These are phyloP conservation scores for Spondyliosoma cantharus DNA, from an alignment of 2,797 vertebrate species.

Conservation along the genomic window DNA sequence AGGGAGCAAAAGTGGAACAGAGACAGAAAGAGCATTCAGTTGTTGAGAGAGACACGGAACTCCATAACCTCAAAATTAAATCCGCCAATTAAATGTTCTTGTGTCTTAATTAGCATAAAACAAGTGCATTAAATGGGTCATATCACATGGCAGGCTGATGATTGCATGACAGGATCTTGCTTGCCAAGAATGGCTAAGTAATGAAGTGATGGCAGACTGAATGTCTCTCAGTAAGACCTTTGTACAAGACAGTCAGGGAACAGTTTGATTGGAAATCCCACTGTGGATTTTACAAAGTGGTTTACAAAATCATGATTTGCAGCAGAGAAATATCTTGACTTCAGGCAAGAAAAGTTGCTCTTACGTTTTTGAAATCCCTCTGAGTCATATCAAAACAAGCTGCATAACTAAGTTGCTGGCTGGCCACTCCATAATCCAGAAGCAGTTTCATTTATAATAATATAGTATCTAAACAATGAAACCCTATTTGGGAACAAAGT, in stretches of 20 bases:
- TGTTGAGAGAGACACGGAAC: not conserved
- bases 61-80: constrained; percentile 19
- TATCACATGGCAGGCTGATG: constrained; percentile 49
- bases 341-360: not conserved
- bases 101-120: constrained; percentile 39
- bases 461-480: not conserved
- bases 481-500: too few species aligned
- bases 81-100: constrained; percentile 34
- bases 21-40: constrained; percentile 3
- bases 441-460: not conserved
- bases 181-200: constrained; percentile 16
- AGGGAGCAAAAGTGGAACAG: not conserved
- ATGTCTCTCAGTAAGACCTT: not conserved
- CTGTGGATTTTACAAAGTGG: not conserved
- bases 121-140: constrained; percentile 14
- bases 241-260: not conserved
- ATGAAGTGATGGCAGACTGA: constrained; percentile 21
- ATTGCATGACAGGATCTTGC: constrained; percentile 5
- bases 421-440: not conserved
- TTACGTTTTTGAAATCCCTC: not conserved
- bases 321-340: not conserved
- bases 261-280: constrained; percentile 5
- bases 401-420: not conserved
- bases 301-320: constrained; percentile 1
- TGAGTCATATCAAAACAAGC: not conserved